Percentiles rank a stretch among this genome's conserved stretches.
Conservation (phyloP, 2,888 invertebrate species). For the Argynnis bischoffii region DNA sequence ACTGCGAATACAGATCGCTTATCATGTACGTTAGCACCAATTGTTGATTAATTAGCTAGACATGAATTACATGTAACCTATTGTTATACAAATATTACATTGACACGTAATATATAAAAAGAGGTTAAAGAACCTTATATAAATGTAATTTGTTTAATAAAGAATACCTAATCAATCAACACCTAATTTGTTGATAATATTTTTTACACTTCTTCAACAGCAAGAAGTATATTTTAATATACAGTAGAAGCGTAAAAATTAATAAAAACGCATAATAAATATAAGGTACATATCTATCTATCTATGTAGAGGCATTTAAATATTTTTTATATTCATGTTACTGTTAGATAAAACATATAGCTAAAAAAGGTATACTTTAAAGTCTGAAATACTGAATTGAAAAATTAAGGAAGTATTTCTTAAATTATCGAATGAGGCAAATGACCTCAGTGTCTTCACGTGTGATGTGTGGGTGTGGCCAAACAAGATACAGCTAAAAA, state of each 20-base stretch:
- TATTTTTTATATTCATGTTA: too few relatives aligned
- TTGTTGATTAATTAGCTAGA: constrained; percentile 26
- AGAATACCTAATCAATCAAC: too few relatives aligned
- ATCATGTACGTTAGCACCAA: constrained; percentile 17
- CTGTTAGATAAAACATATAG: too few relatives aligned
- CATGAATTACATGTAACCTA: constrained; percentile 10
- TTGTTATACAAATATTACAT: constrained; percentile 7
- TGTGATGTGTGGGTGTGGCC: constrained; percentile 25
- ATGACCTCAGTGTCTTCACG: constrained; percentile 23
- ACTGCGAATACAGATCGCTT: constrained; percentile 45
- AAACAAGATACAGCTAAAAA: constrained; percentile 19
- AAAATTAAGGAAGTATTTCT: constrained; percentile 2
- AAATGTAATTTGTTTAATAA: neutral
- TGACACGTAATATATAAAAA: constrained; percentile 1
- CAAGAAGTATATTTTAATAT: too few relatives aligned
- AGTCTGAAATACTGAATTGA: neutral
- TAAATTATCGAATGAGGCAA: constrained; percentile 41
- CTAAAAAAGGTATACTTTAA: too few relatives aligned
- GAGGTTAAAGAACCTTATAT: neutral
- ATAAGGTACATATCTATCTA: too few relatives aligned
- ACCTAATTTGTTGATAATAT: too few relatives aligned
- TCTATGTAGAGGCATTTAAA: too few relatives aligned
- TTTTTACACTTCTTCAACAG: too few relatives aligned
- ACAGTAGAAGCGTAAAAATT: too few relatives aligned
- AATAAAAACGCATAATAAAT: too few relatives aligned